These are phyloP conservation scores for Cheirogaleus medius DNA, from an alignment of 2,113 vertebrate genomes.

Conservation along the genomic window DNA sequence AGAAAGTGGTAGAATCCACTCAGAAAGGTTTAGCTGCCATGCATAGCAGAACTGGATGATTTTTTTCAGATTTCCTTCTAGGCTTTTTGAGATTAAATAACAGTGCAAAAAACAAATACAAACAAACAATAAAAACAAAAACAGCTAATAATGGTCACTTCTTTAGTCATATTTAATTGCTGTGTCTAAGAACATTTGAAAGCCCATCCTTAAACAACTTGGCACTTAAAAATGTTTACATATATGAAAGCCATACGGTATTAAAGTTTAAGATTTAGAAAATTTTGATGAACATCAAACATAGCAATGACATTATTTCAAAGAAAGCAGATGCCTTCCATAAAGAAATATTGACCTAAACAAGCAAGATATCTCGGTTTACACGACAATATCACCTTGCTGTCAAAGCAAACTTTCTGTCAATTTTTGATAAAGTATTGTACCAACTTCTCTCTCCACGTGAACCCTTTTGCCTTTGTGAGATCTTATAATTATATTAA, in stretches of 20 bases:
- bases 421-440: slow-evolving; percentile 14
- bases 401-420: slow-evolving; percentile 1
- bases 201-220: not conserved
- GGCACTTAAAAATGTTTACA: not conserved
- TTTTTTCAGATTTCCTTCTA: not conserved
- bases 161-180: not conserved
- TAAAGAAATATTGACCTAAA: slow-evolving; percentile 41
- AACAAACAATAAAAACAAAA: slow-evolving; percentile 24
- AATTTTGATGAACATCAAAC: slow-evolving; percentile 12
- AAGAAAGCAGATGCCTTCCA: slow-evolving; percentile 40
- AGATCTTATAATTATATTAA: not conserved
- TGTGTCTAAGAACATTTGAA: slow-evolving; percentile 19
- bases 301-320: slow-evolving; percentile 47
- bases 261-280: slow-evolving; percentile 28
- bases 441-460: not conserved
- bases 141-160: not conserved
- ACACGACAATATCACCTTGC: not conserved
- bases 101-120: not conserved
- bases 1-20: not conserved
- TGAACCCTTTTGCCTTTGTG: not conserved
- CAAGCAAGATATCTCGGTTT: slow-evolving; percentile 37
- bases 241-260: not conserved
- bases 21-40: not conserved
- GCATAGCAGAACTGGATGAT: not conserved
- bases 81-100: slow-evolving; percentile 19